Base-by-base conservation (phyloP, 2,797 vertebrate species). In the Anniella stebbinsi region DNA sequence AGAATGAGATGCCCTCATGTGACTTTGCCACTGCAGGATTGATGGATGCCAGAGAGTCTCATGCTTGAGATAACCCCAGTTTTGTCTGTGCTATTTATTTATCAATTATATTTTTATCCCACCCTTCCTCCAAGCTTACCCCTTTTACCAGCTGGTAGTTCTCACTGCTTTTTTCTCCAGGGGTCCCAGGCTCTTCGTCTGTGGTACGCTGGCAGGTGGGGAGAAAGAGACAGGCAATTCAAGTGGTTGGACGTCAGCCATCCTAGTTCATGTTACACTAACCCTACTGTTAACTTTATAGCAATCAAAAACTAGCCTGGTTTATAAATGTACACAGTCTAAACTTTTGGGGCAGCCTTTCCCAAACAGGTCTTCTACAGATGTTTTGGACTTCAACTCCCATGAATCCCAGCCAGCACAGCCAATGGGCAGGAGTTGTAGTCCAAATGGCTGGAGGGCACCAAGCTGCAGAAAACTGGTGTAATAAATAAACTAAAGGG, bases 141-240 rank as follows among this genome's bases (percentile, higher is more conserved):
- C 98, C 98, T 96, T 98, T 99, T 91, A 99, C 98, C 88, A 98
- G 97, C 97, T 99, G 98, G 94, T 99, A 99, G 97, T 98, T 99
- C 96, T 99, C 98, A 0, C 98, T 99, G 97, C 98, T 98, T 93
- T 98, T 99, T 92, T 98, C 98, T 89, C 96, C 97, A 0, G 94
- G 92, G 87, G 95, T 95, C 86, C 96, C 96, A 36, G 96, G 93
- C 77, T 97, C 97, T 90, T 98, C 97, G 0, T 97, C 97, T 0
- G 96, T 94, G 30, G 94, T 72, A 0, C 93, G 96, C 97, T 98
- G 90, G 0, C 86, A 93, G 83, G 70, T 80, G 69, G 76, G 89
- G 75, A 89, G 88, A 69, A 48, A 51, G 18, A 69, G 60, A 48
- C 12, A 4, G 17, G 84, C 23, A 25, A 89, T 45, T 78, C 60